Conservation (phyloP, 2,888 invertebrate species). For the Archips crataeganus region DNA sequence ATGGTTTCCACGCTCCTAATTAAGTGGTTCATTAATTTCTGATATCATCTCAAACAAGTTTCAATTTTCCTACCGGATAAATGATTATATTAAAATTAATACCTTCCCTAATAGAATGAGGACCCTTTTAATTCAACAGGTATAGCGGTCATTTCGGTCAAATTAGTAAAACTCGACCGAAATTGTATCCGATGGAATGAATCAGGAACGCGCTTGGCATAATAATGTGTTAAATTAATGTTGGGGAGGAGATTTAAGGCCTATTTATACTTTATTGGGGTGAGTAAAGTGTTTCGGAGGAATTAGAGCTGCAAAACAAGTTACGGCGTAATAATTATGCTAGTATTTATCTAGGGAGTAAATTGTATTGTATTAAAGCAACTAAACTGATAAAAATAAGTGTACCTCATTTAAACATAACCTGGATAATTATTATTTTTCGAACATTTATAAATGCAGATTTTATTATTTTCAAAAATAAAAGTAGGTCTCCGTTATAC, state of each 20-base stretch:
- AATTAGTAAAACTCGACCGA: constrained; percentile 15
- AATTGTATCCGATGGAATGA: constrained; percentile 32
- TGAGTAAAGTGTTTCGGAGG: neutral
- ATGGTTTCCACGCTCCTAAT: too few species aligned
- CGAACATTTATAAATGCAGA: too few species aligned
- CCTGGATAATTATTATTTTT: too few species aligned
- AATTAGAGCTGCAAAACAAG: neutral
- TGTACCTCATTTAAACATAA: too few species aligned
- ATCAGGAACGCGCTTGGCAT: constrained; percentile 16
- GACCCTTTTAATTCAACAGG: constrained; percentile 34
- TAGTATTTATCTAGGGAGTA: too few species aligned
- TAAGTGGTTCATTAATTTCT: too few species aligned
- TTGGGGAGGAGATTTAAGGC: neutral
- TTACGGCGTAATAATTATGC: too few species aligned
- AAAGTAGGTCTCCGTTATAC: too few species aligned
- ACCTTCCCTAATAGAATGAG: constrained; percentile 17
- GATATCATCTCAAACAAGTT: neutral
- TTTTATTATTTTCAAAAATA: too few species aligned
- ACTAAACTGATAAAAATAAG: too few species aligned
- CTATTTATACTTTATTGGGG: constrained; percentile 8
- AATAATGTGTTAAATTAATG: constrained; percentile 30
- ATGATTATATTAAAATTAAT: constrained; percentile 13
- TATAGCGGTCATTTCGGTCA: constrained; percentile 14
- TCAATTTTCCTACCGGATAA: neutral
- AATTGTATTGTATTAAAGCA: too few species aligned